phyloP scores from a whole-genome alignment of 1,140 invertebrate species.

The Oryzaephilus surinamensis region DNA sequence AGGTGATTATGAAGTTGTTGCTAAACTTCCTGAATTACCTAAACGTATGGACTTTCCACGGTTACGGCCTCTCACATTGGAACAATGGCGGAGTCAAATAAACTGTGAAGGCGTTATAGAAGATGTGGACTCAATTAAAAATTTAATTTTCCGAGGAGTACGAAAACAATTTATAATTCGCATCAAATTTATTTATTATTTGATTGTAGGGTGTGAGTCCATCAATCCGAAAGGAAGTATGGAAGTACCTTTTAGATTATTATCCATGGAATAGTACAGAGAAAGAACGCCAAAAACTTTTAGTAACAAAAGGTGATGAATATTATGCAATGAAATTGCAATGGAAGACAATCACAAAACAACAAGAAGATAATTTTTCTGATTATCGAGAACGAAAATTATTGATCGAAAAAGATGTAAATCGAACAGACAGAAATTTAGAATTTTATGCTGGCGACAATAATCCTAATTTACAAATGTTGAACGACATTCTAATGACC shows the following conservation, averaged over 20 bases:
- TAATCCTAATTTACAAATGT: slow-evolving; percentile 73
- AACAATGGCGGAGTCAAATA: slow-evolving; percentile 69
- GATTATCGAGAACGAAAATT: slow-evolving; percentile 85
- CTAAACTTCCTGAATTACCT: slow-evolving; percentile 45
- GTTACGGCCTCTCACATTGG: slow-evolving; percentile 57
- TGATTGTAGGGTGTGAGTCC: slow-evolving; percentile 43
- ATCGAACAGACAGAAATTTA: slow-evolving; percentile 86
- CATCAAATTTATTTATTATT: slow-evolving; percentile 1
- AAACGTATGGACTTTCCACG: slow-evolving; percentile 46
- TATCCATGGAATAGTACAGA: slow-evolving; percentile 75
- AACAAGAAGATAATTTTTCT: slow-evolving; percentile 82
- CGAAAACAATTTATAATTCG: slow-evolving; percentile 31
- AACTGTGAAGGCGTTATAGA: slow-evolving; percentile 65
- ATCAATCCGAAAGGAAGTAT: slow-evolving; percentile 71
- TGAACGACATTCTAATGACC: slow-evolving; percentile 94
- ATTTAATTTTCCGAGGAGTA: slow-evolving; percentile 85
- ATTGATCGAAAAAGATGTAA: slow-evolving; percentile 97
- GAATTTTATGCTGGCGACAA: slow-evolving; percentile 86
- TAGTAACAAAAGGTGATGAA: slow-evolving; percentile 67
- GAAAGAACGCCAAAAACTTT: slow-evolving; percentile 54
- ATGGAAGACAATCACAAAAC: slow-evolving; percentile 81
- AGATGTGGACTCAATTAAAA: slow-evolving; percentile 57
- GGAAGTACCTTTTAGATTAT: slow-evolving; percentile 91
- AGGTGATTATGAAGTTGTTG: slow-evolving; percentile 62
- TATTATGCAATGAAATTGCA: slow-evolving; percentile 95